Conservation (phyloP, 1,140 invertebrate genomes). For the Planococcus citri region DNA sequence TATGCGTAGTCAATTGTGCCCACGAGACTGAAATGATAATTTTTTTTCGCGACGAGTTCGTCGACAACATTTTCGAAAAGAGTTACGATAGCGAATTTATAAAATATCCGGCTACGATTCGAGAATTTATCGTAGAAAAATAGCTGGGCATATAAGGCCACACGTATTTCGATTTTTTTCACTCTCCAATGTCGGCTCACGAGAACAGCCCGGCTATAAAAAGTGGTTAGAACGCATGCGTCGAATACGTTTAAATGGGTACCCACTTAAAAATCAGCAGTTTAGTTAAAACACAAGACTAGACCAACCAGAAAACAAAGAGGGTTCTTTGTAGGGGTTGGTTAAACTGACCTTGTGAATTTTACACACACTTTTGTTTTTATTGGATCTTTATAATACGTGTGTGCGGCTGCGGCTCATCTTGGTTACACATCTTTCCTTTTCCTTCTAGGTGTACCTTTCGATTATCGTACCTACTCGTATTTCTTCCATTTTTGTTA, state of each 20-base stretch:
- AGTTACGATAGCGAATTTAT: too few relatives aligned
- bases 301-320: slow-evolving; percentile 20
- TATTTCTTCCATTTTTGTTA: too few relatives aligned
- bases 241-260: background rate
- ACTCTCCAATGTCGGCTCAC: too few relatives aligned
- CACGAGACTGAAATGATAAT: background rate
- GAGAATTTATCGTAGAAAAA: too few relatives aligned
- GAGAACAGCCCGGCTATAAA: too few relatives aligned
- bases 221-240: background rate
- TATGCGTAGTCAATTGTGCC: background rate
- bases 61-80: background rate
- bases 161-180: background rate
- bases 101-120: background rate
- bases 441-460: too few relatives aligned
- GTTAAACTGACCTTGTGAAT: slow-evolving; percentile 15
- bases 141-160: background rate
- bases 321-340: slow-evolving; percentile 16
- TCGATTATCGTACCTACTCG: too few relatives aligned
- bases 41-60: background rate
- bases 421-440: background rate
- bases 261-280: slow-evolving; percentile 15
- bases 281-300: slow-evolving; percentile 12
- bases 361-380: slow-evolving; percentile 14
- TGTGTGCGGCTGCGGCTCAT: background rate
- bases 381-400: slow-evolving; percentile 16